These are phyloP conservation scores for Charina bottae DNA, from an alignment of 2,113 vertebrate species.

Conservation along the genomic window DNA sequence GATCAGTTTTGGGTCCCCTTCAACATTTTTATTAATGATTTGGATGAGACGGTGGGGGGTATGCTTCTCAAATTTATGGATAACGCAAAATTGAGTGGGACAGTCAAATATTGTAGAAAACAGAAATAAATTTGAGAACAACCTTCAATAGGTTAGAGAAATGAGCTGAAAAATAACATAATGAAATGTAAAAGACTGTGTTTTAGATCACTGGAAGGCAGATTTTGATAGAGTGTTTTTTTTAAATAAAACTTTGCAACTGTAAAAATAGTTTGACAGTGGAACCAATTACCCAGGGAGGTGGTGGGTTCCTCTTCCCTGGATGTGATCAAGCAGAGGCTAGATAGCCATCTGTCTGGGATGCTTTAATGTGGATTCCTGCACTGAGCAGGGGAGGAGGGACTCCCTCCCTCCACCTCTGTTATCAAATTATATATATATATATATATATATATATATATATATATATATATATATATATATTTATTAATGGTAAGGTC, in stretches of 20 bases:
- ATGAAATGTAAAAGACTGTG: not conserved
- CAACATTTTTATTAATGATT: not conserved
- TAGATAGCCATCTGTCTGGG: not conserved
- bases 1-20: not conserved
- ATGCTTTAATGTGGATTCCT: not conserved
- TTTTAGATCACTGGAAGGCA: not conserved
- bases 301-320: not conserved
- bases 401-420: not conserved
- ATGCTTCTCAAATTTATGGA: not conserved
- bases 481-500: no score
- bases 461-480: no score
- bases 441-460: no score
- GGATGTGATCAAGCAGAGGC: not conserved
- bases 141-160: not conserved
- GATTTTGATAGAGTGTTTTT: not conserved
- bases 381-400: not conserved
- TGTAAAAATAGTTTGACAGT: not conserved
- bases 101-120: not conserved
- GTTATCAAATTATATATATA: no score
- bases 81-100: not conserved
- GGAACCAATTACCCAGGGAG: not conserved
- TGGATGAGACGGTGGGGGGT: not conserved
- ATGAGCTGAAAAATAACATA: not conserved
- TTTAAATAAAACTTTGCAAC: not conserved
- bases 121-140: not conserved